Percentiles rank a stretch among this genome's conserved stretches.
These are phyloP conservation scores for Strongylocentrotus purpuratus DNA, from an alignment of 35 echinoderm and acorn worm species.

Conservation along the genomic window DNA sequence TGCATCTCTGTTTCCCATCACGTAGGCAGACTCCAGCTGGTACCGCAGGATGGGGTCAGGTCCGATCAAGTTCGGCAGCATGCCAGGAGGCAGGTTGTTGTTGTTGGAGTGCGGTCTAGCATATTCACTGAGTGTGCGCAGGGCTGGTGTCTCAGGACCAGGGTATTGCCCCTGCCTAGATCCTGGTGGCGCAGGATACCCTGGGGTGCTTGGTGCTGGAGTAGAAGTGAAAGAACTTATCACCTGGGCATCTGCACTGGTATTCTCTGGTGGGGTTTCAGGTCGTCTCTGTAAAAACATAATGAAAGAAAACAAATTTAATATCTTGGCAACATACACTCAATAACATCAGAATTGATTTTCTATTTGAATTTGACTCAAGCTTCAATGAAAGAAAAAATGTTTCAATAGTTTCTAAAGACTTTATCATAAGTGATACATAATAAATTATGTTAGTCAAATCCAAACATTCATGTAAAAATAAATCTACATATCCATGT, in stretches of 20 bases:
- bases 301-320: slow-evolving; percentile 5
- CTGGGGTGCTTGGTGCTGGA: slow-evolving; percentile 18
- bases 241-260: slow-evolving; percentile 88
- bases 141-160: slow-evolving; percentile 85
- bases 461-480: no score
- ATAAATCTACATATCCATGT: no score
- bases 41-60: slow-evolving; percentile 95
- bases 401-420: no score
- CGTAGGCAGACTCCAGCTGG: slow-evolving; percentile 77
- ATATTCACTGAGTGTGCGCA: slow-evolving; percentile 94
- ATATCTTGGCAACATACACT: background rate
- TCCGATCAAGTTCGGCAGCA: slow-evolving; percentile 70
- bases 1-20: slow-evolving; percentile 78
- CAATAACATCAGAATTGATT: background rate
- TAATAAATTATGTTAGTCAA: no score
- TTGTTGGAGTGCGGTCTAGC: slow-evolving; percentile 75
- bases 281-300: slow-evolving; percentile 79
- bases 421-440: no score
- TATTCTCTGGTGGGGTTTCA: slow-evolving; percentile 90
- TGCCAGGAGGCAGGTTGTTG: slow-evolving; percentile 34
- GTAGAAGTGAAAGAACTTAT: slow-evolving; percentile 67
- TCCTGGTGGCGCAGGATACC: slow-evolving; percentile 36
- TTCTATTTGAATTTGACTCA: background rate
- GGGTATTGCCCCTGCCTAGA: slow-evolving; percentile 55
- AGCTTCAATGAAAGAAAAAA: no score